Evolutionary conservation across 1,140 invertebrate species (phyloP).

Genomic region (Lucilia sericata): DNA sequence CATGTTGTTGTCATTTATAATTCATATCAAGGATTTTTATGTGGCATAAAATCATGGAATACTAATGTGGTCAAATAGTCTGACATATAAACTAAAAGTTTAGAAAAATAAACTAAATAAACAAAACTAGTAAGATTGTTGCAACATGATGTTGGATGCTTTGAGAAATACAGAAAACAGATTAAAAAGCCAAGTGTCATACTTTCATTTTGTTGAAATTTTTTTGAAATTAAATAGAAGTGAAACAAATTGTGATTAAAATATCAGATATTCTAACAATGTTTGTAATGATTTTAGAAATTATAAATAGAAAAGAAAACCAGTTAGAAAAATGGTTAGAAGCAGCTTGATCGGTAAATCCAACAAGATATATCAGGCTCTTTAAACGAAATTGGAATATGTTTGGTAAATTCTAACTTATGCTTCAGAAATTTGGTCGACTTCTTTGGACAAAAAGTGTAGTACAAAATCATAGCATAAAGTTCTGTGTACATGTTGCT

Average conservation of each 20-base stretch:
- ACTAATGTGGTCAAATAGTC: constrained; percentile 26
- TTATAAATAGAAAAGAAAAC: not conserved
- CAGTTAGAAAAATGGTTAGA: not conserved
- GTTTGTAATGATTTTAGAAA: not conserved
- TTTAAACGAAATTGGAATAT: no score
- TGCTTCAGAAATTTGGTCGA: no score
- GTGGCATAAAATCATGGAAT: constrained; percentile 29
- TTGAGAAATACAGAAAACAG: not conserved
- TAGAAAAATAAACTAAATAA: not conserved
- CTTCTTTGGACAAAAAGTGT: no score
- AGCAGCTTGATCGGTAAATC: no score
- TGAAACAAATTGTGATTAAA: not conserved
- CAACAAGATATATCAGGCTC: no score
- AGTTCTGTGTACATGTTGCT: no score
- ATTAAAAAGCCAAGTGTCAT: not conserved
- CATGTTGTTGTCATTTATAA: constrained; percentile 27
- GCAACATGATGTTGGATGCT: not conserved
- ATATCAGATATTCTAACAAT: not conserved
- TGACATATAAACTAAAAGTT: not conserved
- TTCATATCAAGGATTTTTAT: constrained; percentile 26
- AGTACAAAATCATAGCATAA: no score
- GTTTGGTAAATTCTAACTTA: no score
- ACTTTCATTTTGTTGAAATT: not conserved
- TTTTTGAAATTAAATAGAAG: not conserved
- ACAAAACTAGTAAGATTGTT: not conserved